Conservation (phyloP, 2,113 vertebrate genomes). For the Alectura lathami region DNA sequence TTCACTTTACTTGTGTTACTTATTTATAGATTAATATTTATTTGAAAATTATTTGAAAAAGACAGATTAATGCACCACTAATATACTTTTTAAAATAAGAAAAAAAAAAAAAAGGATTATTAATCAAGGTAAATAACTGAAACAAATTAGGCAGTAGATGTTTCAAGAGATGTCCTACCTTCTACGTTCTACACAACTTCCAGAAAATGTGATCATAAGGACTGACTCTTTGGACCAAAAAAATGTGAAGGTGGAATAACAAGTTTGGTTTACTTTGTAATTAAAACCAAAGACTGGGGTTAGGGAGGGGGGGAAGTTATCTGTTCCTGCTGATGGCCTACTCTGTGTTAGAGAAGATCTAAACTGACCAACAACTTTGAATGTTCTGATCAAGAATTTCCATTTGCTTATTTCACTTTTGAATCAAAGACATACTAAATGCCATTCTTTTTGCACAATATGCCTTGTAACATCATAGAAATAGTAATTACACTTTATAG, state of each 20-base stretch:
- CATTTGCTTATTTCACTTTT: background rate
- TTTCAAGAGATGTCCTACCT: background rate
- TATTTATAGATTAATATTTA: background rate
- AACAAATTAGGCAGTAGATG: background rate
- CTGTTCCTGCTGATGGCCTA: background rate
- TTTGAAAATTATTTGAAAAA: background rate
- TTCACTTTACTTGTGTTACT: background rate
- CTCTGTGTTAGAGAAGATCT: background rate
- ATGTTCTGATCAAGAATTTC: background rate
- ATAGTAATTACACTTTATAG: background rate
- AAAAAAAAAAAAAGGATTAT: background rate
- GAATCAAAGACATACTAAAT: background rate
- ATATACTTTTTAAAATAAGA: rapidly evolving
- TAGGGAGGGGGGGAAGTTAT: background rate
- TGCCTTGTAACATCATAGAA: background rate
- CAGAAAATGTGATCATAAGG: background rate
- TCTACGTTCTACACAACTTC: background rate
- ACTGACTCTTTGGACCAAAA: background rate
- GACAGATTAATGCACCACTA: background rate
- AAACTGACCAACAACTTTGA: background rate
- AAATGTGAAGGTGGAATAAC: background rate
- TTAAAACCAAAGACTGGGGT: background rate
- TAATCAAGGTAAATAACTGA: background rate
- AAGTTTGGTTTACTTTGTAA: background rate
- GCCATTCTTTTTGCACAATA: background rate